Conservation (phyloP, 2,888 invertebrate species). For the Oegoconia quadripuncta region DNA sequence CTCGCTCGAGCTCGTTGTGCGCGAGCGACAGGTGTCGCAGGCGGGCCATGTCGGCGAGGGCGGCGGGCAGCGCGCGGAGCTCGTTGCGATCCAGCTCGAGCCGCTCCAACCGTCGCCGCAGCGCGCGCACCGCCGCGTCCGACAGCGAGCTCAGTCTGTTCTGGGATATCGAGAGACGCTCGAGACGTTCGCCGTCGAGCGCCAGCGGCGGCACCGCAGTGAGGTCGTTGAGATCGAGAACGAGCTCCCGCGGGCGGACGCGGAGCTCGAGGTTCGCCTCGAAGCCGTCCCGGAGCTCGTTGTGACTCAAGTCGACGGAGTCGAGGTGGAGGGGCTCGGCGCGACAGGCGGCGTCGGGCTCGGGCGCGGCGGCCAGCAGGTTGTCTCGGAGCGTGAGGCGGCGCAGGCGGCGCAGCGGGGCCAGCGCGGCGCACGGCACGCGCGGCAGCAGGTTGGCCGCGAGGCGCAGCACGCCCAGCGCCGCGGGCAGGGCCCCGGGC, state of each 20-base stretch:
- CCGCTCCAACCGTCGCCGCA: slow-evolving; percentile 74
- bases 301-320: slow-evolving; percentile 88
- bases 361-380: slow-evolving; percentile 35
- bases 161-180: slow-evolving; percentile 86
- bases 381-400: slow-evolving; percentile 81
- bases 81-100: slow-evolving; percentile 88
- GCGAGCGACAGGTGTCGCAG: slow-evolving; percentile 88
- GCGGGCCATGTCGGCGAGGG: slow-evolving; percentile 78
- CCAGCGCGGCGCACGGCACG: slow-evolving; percentile 78
- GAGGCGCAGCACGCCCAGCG: slow-evolving; percentile 81
- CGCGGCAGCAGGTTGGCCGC: slow-evolving; percentile 82
- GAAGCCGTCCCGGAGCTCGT: slow-evolving; percentile 83
- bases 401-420: slow-evolving; percentile 77
- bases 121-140: slow-evolving; percentile 75
- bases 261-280: slow-evolving; percentile 81
- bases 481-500: slow-evolving; percentile 78
- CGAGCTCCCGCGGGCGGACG: slow-evolving; percentile 84
- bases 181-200: slow-evolving; percentile 82
- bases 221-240: slow-evolving; percentile 87
- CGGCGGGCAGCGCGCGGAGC: slow-evolving; percentile 80
- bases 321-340: slow-evolving; percentile 80
- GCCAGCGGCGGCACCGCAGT: slow-evolving; percentile 80
- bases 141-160: slow-evolving; percentile 83
- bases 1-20: slow-evolving; percentile 83
- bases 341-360: slow-evolving; percentile 35